Base-by-base conservation (phyloP, 2,888 invertebrate species). In the Tethea ocularis region DNA sequence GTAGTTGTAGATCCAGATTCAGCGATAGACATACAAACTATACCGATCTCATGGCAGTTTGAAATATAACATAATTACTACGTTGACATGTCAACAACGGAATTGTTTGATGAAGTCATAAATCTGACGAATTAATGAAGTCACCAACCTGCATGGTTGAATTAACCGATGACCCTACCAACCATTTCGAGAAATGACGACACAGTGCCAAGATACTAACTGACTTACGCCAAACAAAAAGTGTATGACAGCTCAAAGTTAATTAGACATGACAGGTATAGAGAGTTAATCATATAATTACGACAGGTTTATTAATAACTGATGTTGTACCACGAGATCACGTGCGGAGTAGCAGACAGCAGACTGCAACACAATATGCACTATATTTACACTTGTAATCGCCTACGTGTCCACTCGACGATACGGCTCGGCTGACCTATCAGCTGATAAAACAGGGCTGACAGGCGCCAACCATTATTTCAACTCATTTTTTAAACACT, bases 221-320 rank as follows among this genome's bases (percentile, higher is more conserved):
- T 52, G 52, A 24, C 52, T 15, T 52, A 52, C 13, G 52, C 29
- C 13, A 24, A n/a, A 33, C 20, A 33, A 54, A 36, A 54, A 29
- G 15, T 5, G 33, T 22, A 20, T 11, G 13, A 53, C 54, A 33
- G 54, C 17, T 20, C 8, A 10, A 15, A 22, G 26, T 56, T 58
- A 59, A 62, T 62, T 20, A 56, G 13, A 46, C 10, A 51, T 33
- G 53, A 57, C 20, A 13, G 3, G 20, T 46, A 38, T 4, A 41
- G 11, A 7, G 24, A 59, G 15, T 17, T 24, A 26, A 52, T 36
- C 38, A n/a, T 36, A 33, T 55, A 36, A 36, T 62, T 60, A 64
- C 60, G 52, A 59, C 63, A 65, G 67, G 69, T 71, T 74, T 82
- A 78, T 82, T 81, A 73, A 76, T 77, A 77, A 66, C 68, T 63